Conservation (phyloP, 2,888 invertebrate species). For the Aelia acuminata region DNA sequence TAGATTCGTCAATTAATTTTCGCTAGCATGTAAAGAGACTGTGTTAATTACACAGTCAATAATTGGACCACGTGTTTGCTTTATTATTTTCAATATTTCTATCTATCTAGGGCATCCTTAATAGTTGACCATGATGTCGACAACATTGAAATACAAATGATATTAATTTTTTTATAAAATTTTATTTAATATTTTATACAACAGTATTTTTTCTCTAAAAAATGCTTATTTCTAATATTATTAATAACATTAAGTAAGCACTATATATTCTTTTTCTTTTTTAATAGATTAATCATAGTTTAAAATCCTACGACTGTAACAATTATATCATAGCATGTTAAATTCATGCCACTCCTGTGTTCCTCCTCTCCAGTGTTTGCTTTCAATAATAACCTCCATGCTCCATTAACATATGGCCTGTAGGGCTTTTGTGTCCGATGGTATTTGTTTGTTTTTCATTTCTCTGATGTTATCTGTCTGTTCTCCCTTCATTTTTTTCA, state of each 20-base stretch:
- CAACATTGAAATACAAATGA: too few species aligned
- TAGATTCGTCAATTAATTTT: neutral
- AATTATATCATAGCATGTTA: neutral
- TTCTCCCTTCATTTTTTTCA: neutral
- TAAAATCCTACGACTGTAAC: neutral
- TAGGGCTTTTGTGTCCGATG: slow-evolving; percentile 19
- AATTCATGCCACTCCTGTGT: neutral
- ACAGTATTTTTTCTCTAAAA: too few species aligned
- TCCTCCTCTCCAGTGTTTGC: slow-evolving; percentile 17
- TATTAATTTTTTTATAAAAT: too few species aligned
- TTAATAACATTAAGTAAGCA: too few species aligned
- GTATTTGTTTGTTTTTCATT: slow-evolving; percentile 42
- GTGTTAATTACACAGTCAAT: neutral
- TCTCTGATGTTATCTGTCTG: slow-evolving; percentile 23
- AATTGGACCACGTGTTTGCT: neutral
- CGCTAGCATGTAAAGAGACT: neutral
- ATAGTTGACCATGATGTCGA: too few species aligned
- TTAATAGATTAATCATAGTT: neutral
- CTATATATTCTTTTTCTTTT: too few species aligned
- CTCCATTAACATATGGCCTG: slow-evolving; percentile 32
- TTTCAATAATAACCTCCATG: slow-evolving; percentile 6
- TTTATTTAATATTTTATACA: too few species aligned
- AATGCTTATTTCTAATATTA: too few species aligned
- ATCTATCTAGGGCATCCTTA: too few species aligned
- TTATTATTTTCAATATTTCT: too few species aligned